Conservation (phyloP, 1,140 invertebrate genomes). For the Pachypeltis micranthus region DNA sequence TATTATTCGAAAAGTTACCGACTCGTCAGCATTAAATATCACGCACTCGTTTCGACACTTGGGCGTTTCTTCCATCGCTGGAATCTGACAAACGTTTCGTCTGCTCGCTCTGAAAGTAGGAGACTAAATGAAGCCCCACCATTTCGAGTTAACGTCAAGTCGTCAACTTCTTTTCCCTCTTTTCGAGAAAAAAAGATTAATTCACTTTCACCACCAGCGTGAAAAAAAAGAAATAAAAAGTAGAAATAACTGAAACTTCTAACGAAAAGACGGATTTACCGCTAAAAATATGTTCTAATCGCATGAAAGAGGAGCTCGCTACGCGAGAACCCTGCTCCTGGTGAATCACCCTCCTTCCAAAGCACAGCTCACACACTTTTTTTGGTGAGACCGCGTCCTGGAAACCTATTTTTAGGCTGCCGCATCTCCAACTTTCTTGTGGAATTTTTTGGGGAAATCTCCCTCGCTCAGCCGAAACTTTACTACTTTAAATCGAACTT, state of each 20-base stretch:
- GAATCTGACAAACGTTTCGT: neutral
- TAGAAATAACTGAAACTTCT: neutral
- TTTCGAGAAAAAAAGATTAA: neutral
- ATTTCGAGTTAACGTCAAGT: neutral
- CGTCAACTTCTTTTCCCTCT: constrained; percentile 5
- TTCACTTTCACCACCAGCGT: constrained; percentile 5
- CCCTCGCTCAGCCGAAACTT: no score
- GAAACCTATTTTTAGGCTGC: neutral
- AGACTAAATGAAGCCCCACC: neutral
- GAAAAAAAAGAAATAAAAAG: neutral
- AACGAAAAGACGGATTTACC: neutral
- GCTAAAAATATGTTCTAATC: constrained; percentile 2
- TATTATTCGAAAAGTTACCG: no score
- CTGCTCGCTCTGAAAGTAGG: neutral
- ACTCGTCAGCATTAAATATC: no score
- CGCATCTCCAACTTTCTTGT: no score
- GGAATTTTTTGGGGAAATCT: no score
- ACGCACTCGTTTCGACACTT: constrained; percentile 6
- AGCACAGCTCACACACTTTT: no score
- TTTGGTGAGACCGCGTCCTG: neutral
- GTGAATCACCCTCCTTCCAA: constrained; percentile 1
- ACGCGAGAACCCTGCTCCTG: no score
- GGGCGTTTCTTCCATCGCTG: neutral
- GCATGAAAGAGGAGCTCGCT: neutral
- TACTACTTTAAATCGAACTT: no score